Conservation (phyloP, 2,888 invertebrate species). For the Dasypogon diadema region DNA sequence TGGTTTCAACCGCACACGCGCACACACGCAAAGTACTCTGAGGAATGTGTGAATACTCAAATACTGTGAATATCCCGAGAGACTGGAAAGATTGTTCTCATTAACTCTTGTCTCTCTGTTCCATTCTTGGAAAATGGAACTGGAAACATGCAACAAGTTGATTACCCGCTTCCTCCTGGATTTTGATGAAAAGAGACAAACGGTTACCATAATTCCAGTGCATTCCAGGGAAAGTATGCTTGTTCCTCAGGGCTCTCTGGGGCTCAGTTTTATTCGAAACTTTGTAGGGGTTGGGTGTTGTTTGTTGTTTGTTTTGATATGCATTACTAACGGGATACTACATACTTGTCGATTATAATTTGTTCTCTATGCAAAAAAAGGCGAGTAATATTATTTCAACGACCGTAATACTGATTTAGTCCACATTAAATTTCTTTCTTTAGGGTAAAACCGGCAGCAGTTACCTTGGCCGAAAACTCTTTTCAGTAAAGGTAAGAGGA, state of each 20-base stretch:
- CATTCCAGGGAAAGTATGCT: neutral
- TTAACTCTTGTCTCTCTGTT: neutral
- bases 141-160: conserved; percentile 35
- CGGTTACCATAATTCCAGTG: neutral
- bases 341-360: too few relatives aligned
- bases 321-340: too few relatives aligned
- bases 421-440: too few relatives aligned
- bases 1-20: neutral
- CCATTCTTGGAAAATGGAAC: neutral
- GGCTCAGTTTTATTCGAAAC: neutral
- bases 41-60: neutral
- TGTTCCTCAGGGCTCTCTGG: neutral
- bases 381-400: too few relatives aligned
- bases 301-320: too few relatives aligned
- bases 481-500: neutral
- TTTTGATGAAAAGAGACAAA: neutral
- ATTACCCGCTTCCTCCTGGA: neutral
- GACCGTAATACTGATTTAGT: neutral
- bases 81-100: neutral
- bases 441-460: too few relatives aligned
- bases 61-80: neutral
- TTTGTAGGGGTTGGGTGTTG: neutral
- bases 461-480: neutral
- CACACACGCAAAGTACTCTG: neutral
- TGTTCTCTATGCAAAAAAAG: too few relatives aligned